phyloP scores from a whole-genome alignment of 2,113 vertebrate genomes.

The Amphilophus citrinellus region DNA sequence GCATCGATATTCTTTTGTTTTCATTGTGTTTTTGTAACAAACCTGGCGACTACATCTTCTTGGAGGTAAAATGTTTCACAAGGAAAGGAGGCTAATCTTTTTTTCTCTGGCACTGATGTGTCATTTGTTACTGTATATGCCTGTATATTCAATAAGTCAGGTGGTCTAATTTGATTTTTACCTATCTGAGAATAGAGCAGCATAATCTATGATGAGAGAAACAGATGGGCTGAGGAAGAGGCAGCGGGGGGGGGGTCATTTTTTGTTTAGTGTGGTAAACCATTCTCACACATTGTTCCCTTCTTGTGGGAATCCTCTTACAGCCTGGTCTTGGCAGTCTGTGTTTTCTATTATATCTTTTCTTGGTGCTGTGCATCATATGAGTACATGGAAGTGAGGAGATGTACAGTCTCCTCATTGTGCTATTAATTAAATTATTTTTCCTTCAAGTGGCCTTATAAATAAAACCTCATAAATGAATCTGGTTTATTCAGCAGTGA shows the following conservation, averaged over 20 bases:
- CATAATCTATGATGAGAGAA: not conserved
- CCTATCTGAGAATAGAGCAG: not conserved
- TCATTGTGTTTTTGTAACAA: not conserved
- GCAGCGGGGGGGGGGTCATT: not conserved
- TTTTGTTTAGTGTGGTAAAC: not conserved
- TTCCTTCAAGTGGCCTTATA: not conserved
- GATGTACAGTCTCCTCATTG: constrained; percentile 26
- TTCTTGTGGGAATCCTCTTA: not conserved
- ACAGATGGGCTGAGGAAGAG: not conserved
- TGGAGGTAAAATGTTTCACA: not conserved
- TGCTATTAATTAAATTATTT: constrained; percentile 16
- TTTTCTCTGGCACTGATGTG: not conserved
- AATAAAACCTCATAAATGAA: constrained; percentile 18
- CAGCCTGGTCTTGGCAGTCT: not conserved
- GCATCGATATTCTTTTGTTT: not conserved
- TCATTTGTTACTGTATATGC: not conserved
- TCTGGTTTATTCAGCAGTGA: constrained; percentile 7
- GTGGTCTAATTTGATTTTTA: not conserved
- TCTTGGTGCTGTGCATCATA: constrained; percentile 29
- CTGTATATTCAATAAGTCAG: not conserved
- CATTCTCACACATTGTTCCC: not conserved
- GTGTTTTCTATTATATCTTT: not conserved
- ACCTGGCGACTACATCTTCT: not conserved
- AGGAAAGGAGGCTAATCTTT: not conserved
- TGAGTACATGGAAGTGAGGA: constrained; percentile 22